Evolutionary conservation across 2,888 invertebrate species (phyloP), one percentile per base, ranked within the genome.

Genomic region (Chrysomela aeneicollis): DNA sequence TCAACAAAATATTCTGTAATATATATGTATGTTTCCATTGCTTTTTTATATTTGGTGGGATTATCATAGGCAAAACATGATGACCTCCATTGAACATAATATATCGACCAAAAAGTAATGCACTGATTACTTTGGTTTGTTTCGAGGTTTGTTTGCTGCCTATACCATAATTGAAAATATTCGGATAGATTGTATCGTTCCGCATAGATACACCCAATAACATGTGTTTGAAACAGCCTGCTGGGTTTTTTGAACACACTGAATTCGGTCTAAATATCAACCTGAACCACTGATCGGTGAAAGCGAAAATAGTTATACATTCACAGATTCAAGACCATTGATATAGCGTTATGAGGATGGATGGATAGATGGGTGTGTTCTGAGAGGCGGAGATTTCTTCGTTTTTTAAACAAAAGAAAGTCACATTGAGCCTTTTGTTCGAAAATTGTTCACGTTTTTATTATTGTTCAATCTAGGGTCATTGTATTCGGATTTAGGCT

Each of bases 331-430:
- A 57, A 17, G 26, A 57, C 57, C 30, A 46, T 30, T 46, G 57
- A 57, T n/a, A n/a, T 57, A 47, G 22, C 47, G 46, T 57, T 57
- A 42, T 17, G 46, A 57, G 30, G 46, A 46, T 46, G 22, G 57
- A 57, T n/a, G 57, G 57, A 57, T 57, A 46, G 57, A 57, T 57
- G 46, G 57, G 57, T 57, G 57, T 57, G 57, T 46, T 57, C 17
- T 26, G 15, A 17, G 26, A 57, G 57, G 57, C 46, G 46, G 57
- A 57, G 57, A 57, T 57, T 57, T 30, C 57, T 57, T 19, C 30
- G 46, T 42, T 47, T 57, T 57, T 57, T 46, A 18, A 47, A 57
- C 57, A 57, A 57, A 57, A 57, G 57, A 57, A 57, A 57, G 57
- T 57, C 46, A 21, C 57, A 46, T 22, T 26, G 57, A 21, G 35